Evolutionary conservation across 2,888 invertebrate genomes (phyloP).

Genomic region (Chironomus tentans): DNA sequence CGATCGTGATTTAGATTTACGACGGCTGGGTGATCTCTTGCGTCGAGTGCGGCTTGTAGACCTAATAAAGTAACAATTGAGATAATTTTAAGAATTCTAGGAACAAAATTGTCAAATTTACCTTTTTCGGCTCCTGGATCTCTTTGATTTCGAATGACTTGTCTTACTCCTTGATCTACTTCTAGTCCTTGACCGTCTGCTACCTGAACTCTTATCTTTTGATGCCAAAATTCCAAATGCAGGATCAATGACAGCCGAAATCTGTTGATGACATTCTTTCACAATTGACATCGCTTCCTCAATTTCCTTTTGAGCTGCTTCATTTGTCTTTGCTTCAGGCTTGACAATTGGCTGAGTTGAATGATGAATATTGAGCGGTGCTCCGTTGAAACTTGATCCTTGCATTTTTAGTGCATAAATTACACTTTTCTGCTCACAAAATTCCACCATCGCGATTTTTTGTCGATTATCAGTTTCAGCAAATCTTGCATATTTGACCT

Average conservation of each 20-base stretch:
- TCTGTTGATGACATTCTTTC: slow-evolving; percentile 74
- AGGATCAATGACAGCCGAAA: slow-evolving; percentile 88
- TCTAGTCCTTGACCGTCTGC: slow-evolving; percentile 36
- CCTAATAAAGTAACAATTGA: neutral
- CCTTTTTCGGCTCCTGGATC: slow-evolving; percentile 6
- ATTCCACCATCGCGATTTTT: slow-evolving; percentile 83
- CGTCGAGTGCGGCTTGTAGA: slow-evolving; percentile 31
- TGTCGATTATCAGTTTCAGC: slow-evolving; percentile 76
- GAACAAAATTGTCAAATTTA: neutral
- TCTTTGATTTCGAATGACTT: slow-evolving; percentile 45
- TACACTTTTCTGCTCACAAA: slow-evolving; percentile 83
- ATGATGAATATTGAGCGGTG: slow-evolving; percentile 65
- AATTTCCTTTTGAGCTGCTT: slow-evolving; percentile 89
- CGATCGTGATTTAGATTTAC: slow-evolving; percentile 41
- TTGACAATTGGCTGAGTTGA: slow-evolving; percentile 85
- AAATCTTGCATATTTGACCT: slow-evolving; percentile 90
- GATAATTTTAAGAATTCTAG: too few species aligned
- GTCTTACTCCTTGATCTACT: slow-evolving; percentile 49
- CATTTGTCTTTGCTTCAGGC: slow-evolving; percentile 91
- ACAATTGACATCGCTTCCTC: slow-evolving; percentile 96
- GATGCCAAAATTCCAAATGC: slow-evolving; percentile 72
- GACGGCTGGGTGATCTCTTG: slow-evolving; percentile 36
- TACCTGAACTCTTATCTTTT: slow-evolving; percentile 65
- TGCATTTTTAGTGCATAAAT: slow-evolving; percentile 78
- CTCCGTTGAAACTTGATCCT: slow-evolving; percentile 66